phyloP scores from a whole-genome alignment of 2,888 invertebrate species.

The Eustalomyia histrio region DNA sequence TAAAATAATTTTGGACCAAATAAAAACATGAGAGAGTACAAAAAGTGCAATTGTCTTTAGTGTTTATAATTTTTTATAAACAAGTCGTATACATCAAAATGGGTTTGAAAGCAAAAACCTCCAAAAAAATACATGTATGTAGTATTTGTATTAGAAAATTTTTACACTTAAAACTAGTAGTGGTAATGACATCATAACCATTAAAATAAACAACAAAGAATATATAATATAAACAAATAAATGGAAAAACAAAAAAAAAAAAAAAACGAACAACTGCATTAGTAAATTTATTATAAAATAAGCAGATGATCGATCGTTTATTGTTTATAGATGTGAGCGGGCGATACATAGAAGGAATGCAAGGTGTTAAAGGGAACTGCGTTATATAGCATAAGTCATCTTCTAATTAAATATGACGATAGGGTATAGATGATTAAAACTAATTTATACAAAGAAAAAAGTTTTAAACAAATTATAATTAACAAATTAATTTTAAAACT shows the following conservation, averaged over 20 bases:
- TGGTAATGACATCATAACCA: slow-evolving; percentile 57
- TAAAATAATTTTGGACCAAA: neutral
- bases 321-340: neutral
- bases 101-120: slow-evolving; percentile 17
- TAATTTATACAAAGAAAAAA: neutral
- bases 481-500: neutral
- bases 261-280: slow-evolving; percentile 9
- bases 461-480: neutral
- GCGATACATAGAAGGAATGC: neutral
- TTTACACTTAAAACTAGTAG: slow-evolving; percentile 32
- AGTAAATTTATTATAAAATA: slow-evolving; percentile 29
- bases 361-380: slow-evolving; percentile 16
- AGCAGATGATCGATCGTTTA: slow-evolving; percentile 33
- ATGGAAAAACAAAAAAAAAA: neutral
- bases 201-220: slow-evolving; percentile 16
- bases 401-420: neutral
- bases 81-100: slow-evolving; percentile 1
- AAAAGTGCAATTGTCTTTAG: neutral
- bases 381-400: neutral
- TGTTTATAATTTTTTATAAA: neutral
- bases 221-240: neutral
- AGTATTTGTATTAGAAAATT: slow-evolving; percentile 10
- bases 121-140: slow-evolving; percentile 2
- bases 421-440: neutral
- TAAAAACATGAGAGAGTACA: neutral